phyloP scores from a whole-genome alignment of 2,888 invertebrate genomes.

The Lasioglossum morio region DNA sequence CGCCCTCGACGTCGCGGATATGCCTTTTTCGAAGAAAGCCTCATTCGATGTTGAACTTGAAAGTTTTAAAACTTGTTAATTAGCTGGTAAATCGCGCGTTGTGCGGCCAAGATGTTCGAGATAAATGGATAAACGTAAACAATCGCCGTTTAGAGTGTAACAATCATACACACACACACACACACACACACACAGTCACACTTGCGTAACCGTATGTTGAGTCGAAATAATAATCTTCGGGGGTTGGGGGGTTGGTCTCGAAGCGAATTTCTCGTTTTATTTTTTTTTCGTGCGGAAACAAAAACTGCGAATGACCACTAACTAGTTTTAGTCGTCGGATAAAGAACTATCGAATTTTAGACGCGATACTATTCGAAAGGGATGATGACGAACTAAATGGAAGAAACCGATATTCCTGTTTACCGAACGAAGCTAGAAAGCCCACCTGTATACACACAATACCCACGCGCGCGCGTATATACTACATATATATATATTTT shows the following conservation, averaged over 20 bases:
- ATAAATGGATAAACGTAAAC: constrained; percentile 45
- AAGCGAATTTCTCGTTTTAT: constrained; percentile 65
- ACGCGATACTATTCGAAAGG: constrained; percentile 26
- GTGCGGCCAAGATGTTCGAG: constrained; percentile 40
- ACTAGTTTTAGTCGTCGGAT: constrained; percentile 17
- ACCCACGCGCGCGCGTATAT: constrained; percentile 67
- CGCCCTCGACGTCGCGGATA: constrained; percentile 79
- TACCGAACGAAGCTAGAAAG: constrained; percentile 72
- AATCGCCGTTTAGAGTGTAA: constrained; percentile 62
- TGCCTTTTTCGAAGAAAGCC: constrained; percentile 79
- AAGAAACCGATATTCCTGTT: constrained; percentile 49
- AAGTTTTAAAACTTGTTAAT: constrained; percentile 83
- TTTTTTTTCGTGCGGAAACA: constrained; percentile 27
- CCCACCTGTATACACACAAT: constrained; percentile 70
- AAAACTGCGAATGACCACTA: constrained; percentile 28
- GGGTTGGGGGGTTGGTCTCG: constrained; percentile 51
- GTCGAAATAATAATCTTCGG: constrained; percentile 45
- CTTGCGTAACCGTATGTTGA: constrained; percentile 62
- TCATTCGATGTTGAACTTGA: constrained; percentile 84
- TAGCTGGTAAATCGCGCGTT: constrained; percentile 66
- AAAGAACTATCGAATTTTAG: constrained; percentile 56
- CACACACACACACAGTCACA: neutral
- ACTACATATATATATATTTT: constrained; percentile 81
- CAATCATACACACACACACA: neutral
- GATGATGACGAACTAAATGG: neutral